Evolutionary conservation across 2,888 invertebrate genomes (phyloP), one percentile per base, ranked within the genome.

Genomic region (Thymelicus acteon): DNA sequence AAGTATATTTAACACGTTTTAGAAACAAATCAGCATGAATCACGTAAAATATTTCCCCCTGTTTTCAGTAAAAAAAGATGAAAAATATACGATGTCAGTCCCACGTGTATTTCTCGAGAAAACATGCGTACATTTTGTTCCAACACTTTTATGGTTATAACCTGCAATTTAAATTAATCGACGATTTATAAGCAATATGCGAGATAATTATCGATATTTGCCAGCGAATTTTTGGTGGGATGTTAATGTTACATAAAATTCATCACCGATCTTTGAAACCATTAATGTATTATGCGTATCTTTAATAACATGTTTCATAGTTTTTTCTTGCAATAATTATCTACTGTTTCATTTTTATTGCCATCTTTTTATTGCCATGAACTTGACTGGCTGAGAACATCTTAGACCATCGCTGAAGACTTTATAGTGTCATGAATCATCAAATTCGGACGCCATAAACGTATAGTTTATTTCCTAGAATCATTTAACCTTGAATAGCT

Each of bases 151-250:
- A 52, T 31, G 49, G 37, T 70, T 64, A 52, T 64, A 60, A 70
- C 64, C 40, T 24, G 58, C 60, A 70, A 70, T 70, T 69, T 69
- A 70, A 70, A 64, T 70, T 64, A 70, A 70, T 70, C 70, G 64
- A 5, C 63, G 7, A 48, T 64, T 70, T 64, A 60, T 70, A 64
- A 70, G 70, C 70, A 70, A 64, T 64, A 39, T 64, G 47, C 49
- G 37, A 40, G 70, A 70, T 70, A 70, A 70, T 70, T 64, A 70
- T 70, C 64, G 64, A 48, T 63, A 40, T 44, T 69, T 69, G 64
- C 44, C 12, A 7, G 61, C 52, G 52, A 49, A 63, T 70, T 60
- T 64, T 70, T 58, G 49, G 10, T 12, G 19, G 57, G 31, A 10
- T 64, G 60, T 72, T 68, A 44, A 31, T 31, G 31, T 31, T 31